These are phyloP conservation scores for Myotis vivesi DNA, from an alignment of 2,797 vertebrate species.

Conservation along the genomic window DNA sequence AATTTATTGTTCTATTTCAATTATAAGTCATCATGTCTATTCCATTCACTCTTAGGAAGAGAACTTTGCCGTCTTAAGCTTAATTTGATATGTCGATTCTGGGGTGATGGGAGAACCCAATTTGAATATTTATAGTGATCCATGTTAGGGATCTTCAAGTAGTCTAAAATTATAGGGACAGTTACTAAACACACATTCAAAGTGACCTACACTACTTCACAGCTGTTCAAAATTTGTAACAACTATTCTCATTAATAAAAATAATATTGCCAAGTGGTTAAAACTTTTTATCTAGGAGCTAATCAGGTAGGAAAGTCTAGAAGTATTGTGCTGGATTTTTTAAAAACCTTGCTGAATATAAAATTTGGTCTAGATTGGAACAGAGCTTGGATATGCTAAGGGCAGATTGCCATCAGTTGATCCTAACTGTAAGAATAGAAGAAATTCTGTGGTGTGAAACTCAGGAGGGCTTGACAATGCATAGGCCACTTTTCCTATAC, in stretches of 20 bases:
- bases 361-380: background rate
- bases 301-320: background rate
- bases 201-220: slow-evolving; percentile 21
- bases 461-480: background rate
- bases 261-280: background rate
- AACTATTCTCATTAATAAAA: slow-evolving; percentile 15
- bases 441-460: background rate
- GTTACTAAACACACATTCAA: background rate
- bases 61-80: background rate
- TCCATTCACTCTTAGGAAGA: slow-evolving; percentile 13
- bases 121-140: slow-evolving; percentile 25
- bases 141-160: slow-evolving; percentile 5
- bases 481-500: background rate
- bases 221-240: background rate
- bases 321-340: background rate
- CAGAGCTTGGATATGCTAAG: background rate
- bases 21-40: background rate
- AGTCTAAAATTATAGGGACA: background rate
- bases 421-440: background rate
- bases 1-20: slow-evolving; percentile 36
- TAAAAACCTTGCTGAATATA: slow-evolving; percentile 10
- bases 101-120: background rate
- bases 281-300: background rate
- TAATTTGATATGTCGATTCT: background rate
- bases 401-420: background rate